Evolutionary conservation across 2,797 vertebrate species (phyloP), one percentile per base, ranked within the genome.

Genomic region (Phyllotis vaccarum): DNA sequence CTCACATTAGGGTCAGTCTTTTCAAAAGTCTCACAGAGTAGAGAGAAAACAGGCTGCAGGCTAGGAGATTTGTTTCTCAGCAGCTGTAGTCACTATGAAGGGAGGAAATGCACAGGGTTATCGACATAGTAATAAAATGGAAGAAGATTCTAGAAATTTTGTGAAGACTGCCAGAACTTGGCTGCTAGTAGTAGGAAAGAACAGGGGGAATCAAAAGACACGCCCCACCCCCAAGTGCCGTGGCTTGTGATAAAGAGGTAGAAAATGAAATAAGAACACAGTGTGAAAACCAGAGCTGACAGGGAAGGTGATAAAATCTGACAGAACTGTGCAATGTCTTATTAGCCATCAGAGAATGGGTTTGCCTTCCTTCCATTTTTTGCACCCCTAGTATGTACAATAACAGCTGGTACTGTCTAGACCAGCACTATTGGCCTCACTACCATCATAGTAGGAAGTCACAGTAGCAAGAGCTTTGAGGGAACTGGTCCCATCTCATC

Each of bases 231-330:
- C 56, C 34, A 5, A 11, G 31, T 10, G 24, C 43, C 29, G 8
- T 58, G 40, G 58, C 24, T 17, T 31, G 24, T n/a, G 31, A 24
- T 34, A 37, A 58, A 19, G 2, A 46, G 12, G 6, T 43, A n/a
- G 62, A 60, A 54, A 40, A 21, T 46, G 68, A 90, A 90, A 62
- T 21, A 40, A 52, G n/a, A 83, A 31, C 40, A 49, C 68, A 82
- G 14, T 11, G 34, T 2, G 58, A 56, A 66, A 88, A 46, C 80
- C 49, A 60, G 46, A 83, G n/a, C 19, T 62, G n/a, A 31, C 34
- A 74, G 43, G 56, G 10, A 95, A 90, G 82, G 62, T 37, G n/a
- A 75, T n/a, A 79, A 74, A 93, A 72, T 54, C 12, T 49, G 85
- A 62, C 37, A 76, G n/a, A 90, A 72, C 7, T 29, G 9, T 46